Conservation (phyloP, 2,888 invertebrate species). For the Folsomia candida region DNA sequence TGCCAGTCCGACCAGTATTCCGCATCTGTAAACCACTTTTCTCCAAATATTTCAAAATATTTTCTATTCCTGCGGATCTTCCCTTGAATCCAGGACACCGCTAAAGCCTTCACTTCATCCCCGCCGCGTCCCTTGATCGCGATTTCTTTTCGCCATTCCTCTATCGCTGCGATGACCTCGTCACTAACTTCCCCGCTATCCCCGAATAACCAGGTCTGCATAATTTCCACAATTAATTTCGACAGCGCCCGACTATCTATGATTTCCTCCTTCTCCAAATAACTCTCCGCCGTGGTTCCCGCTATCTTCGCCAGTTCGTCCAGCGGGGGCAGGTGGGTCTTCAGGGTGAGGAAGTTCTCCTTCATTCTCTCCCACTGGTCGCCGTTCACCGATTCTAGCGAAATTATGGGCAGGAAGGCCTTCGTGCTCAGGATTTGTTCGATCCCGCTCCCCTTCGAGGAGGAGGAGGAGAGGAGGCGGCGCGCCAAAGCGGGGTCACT, state of each 20-base stretch:
- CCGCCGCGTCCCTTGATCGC: conserved; percentile 11
- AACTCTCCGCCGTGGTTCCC: not conserved
- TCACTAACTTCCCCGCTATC: not conserved
- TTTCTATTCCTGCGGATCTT: not conserved
- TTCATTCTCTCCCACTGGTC: conserved; percentile 20
- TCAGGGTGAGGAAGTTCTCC: not conserved
- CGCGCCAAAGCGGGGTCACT: conserved; percentile 15
- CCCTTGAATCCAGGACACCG: conserved; percentile 4
- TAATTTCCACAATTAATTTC: not conserved
- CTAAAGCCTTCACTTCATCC: not conserved
- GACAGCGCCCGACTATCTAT: conserved; percentile 5
- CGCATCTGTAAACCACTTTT: conserved; percentile 6
- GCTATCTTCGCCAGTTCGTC: not conserved
- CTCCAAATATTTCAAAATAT: conserved; percentile 8
- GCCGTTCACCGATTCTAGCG: conserved; percentile 14
- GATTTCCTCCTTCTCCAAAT: not conserved
- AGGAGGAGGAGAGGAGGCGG: conserved; percentile 6
- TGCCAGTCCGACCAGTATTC: conserved; percentile 23
- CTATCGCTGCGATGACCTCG: not conserved
- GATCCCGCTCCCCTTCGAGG: conserved; percentile 11
- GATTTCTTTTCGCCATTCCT: conserved; percentile 18
- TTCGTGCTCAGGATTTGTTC: conserved; percentile 9
- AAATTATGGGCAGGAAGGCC: conserved; percentile 1
- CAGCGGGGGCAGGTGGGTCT: conserved; percentile 3
- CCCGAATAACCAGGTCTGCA: not conserved